Percentiles rank a stretch among this genome's conserved stretches.
These are phyloP conservation scores for Tenualosa thibaudeaui DNA, from an alignment of 2,797 vertebrate genomes.

Conservation along the genomic window DNA sequence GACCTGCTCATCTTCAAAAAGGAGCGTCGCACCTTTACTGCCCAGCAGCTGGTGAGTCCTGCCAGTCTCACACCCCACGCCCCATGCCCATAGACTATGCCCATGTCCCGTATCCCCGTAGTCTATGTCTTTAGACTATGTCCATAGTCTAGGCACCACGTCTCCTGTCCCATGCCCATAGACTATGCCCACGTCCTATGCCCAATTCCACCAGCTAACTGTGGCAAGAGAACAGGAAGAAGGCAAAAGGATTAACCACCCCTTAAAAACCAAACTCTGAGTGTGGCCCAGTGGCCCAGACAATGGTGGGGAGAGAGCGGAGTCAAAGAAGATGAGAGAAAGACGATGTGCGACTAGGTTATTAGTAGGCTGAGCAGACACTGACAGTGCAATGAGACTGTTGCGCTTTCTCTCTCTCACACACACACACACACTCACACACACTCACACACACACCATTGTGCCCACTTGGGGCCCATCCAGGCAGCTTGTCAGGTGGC, in stretches of 20 bases:
- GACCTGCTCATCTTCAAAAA: constrained; percentile 78
- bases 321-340: neutral
- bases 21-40: constrained; percentile 63
- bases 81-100: too few relatives aligned
- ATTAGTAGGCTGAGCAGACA: neutral
- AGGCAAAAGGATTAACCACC: neutral
- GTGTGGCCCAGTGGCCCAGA: too few relatives aligned
- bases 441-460: neutral
- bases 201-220: neutral
- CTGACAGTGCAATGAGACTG: neutral
- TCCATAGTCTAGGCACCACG: too few relatives aligned
- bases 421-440: neutral
- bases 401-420: neutral
- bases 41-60: constrained; percentile 69
- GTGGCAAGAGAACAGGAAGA: neutral
- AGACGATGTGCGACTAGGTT: neutral
- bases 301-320: neutral
- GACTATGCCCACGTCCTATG: too few relatives aligned
- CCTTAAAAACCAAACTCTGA: neutral
- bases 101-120: too few relatives aligned
- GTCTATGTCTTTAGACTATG: too few relatives aligned
- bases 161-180: too few relatives aligned
- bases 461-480: neutral
- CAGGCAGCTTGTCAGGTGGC: constrained; percentile 9
- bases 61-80: too few relatives aligned